Conservation (phyloP, 2,797 vertebrate genomes). For the Anguilla megastoma region DNA sequence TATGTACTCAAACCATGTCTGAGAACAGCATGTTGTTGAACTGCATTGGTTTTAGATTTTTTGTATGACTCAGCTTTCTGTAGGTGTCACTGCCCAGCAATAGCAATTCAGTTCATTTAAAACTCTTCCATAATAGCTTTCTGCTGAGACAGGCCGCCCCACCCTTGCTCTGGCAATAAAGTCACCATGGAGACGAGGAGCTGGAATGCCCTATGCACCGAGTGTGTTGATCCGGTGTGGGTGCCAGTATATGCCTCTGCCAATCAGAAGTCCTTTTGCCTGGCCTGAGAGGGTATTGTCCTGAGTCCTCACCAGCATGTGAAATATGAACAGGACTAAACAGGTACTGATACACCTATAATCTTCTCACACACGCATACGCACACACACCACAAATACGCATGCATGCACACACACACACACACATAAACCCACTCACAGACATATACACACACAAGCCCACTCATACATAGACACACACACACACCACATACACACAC, state of each 20-base stretch:
- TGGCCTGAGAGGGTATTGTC: background rate
- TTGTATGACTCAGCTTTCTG: background rate
- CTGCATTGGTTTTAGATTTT: background rate
- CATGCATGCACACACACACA: background rate
- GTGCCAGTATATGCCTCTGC: background rate
- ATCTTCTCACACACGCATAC: background rate
- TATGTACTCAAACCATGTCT: background rate
- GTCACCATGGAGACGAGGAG: conserved; percentile 1
- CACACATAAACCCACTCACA: background rate
- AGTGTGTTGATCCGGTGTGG: background rate
- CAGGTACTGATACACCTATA: background rate
- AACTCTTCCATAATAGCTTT: background rate
- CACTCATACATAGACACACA: background rate
- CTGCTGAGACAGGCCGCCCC: background rate
- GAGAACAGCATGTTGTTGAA: background rate
- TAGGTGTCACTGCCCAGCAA: background rate
- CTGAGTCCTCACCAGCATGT: background rate
- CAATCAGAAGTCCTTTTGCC: background rate
- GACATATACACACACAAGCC: background rate
- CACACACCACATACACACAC: background rate
- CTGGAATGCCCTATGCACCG: background rate
- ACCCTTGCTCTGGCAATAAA: background rate
- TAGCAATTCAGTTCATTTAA: background rate
- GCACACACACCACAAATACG: background rate
- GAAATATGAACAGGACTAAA: background rate